Evolutionary conservation across 2,797 vertebrate species (phyloP), one percentile per base, ranked within the genome.

Genomic region (Phrynocephalus forsythii): DNA sequence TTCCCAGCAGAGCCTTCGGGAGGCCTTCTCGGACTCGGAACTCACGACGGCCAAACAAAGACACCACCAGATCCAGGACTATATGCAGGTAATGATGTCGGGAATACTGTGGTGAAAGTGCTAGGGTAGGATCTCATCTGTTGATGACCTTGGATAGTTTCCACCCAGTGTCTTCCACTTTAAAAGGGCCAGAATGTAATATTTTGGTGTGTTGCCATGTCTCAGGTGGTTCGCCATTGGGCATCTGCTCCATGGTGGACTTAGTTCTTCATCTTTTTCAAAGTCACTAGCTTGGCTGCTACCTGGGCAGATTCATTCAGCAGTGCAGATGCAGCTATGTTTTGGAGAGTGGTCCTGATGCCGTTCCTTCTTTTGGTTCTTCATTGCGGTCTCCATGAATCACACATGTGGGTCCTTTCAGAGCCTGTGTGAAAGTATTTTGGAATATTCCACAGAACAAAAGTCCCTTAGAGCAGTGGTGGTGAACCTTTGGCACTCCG

Each of bases 1-100:
- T 91, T 98, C 98, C 63, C 98, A 99, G 96, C 98, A 99, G 96
- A 97, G 97, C 73, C 95, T 99, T 85, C 94, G 98, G 56, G 98
- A 99, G 90, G 98, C 98, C 9, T 98, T 99, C 94, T 98, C 98
- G 0, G 98, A 99, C 9, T 86, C 96, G 0, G 98, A 99, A 94
- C 97, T 99, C 6, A 94, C 97, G 0, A 92, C 95, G 0, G 98
- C 98, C 0, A 98, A 98, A 91, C 98, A 98, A 97, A 97, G 97
- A 93, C 98, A 98, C 88, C 98, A 98, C 91, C 97, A 98, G 92
- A 94, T 98, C 71, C 98, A 98, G 92, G 98, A 98, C 16, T 97
- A 98, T 90, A 95, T 98, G 33, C 98, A 99, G 98, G 98, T 98
- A 91, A 44, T 0, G 38, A 0, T 1, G 10, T 3, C 1, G 50